Base-by-base conservation (phyloP, 1,140 invertebrate species). In the Bombus pascuorum region DNA sequence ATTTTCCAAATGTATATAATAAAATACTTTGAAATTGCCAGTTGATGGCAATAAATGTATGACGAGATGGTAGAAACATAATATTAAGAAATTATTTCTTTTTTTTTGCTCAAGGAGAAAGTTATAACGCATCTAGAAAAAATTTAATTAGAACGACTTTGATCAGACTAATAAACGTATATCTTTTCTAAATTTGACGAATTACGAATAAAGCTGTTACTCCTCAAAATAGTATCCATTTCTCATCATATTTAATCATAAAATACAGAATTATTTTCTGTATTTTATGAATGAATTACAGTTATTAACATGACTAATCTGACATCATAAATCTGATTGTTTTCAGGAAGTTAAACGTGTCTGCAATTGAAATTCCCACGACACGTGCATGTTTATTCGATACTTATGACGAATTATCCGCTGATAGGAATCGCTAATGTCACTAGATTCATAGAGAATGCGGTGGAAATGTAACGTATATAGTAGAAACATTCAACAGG, bases 401-500 rank as follows among this genome's bases (percentile, higher is more conserved):
- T 44, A 65, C 47, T 79, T 68, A 68, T 68, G 34, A 13, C 47
- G 47, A 59, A 39, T 81, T 81, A 81, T 42, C 10, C 18, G n/a
- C 13, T 25, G 68, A 32, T 34, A 42, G 28, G 42, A 47, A 73
- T 73, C 42, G 39, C 25, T 73, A 73, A 73, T 71, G 71, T 37
- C 39, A 12, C n/a, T 57, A 47, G 71, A 73, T 32, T 73, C 71
- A 73, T 73, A 47, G 22, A 37, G 44, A 57, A 37, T 25, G 12
- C 25, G 47, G 71, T n/a, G 57, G 15, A 74, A 73, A 53, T 71
- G 37, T 34, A 34, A 62, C 39, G 39, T 37, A 74, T 39, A 73
- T 32, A 73, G 13, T 13, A 13, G 71, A 47, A 32, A 32, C 80
- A 39, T 82, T 82, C 80, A 82, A 82, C 80, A 82, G 80, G 80